Evolutionary conservation across 2,888 invertebrate genomes (phyloP).

Genomic region (Hydrotaea diabolus): DNA sequence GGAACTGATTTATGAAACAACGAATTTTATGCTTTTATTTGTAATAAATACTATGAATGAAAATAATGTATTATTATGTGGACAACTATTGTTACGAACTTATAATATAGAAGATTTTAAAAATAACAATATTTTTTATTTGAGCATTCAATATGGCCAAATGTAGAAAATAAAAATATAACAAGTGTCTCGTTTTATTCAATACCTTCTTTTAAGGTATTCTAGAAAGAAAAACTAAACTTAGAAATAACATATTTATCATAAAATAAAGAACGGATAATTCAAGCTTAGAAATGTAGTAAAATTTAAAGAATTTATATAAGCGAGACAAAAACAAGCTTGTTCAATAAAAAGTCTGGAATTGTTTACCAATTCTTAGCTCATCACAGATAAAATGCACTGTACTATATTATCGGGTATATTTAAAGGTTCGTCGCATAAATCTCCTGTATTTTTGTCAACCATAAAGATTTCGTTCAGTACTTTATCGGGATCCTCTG

Average conservation of each 20-base stretch:
- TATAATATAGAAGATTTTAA: constrained; percentile 17
- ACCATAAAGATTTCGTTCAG: constrained; percentile 79
- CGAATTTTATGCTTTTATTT: constrained; percentile 4
- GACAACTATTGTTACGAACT: constrained; percentile 8
- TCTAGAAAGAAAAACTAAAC: not conserved
- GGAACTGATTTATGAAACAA: constrained; percentile 15
- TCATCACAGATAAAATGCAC: constrained; percentile 77
- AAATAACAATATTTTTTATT: not conserved
- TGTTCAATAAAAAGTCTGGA: not conserved
- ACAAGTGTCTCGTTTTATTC: not conserved
- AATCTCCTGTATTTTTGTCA: constrained; percentile 75
- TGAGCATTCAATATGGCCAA: not conserved
- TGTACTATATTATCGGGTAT: constrained; percentile 79
- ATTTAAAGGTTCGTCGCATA: constrained; percentile 78
- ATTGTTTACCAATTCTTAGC: constrained; percentile 55
- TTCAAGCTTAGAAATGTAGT: not conserved
- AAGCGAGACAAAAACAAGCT: constrained; percentile 11
- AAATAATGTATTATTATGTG: not conserved
- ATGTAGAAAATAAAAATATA: constrained; percentile 2
- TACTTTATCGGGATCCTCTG: constrained; percentile 74
- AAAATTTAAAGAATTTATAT: not conserved
- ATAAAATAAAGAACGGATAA: not conserved
- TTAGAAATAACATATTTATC: not conserved
- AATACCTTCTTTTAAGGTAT: not conserved
- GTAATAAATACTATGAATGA: constrained; percentile 22